Evolutionary conservation across 2,888 invertebrate genomes (phyloP), one percentile per base, ranked within the genome.

Genomic region (Lithophane semibrunnea): DNA sequence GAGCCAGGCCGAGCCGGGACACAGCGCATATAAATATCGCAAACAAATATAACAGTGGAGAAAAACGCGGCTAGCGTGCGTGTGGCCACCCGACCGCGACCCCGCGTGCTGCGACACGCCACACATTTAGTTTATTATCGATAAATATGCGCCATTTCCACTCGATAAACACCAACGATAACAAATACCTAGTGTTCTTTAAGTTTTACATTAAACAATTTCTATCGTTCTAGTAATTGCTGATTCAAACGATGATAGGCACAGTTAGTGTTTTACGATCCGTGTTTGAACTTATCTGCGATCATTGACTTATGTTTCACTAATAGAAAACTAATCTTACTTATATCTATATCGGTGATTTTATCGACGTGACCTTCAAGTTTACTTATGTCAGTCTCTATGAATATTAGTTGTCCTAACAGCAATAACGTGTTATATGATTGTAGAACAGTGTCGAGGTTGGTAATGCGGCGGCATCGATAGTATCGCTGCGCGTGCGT

Each of bases 321-420:
- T 86, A 88, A 86, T 82, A 88, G 88, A 79, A 88, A 84, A 82
- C 73, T 74, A 81, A 87, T 88, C 75, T 65, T 4, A 69, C 75
- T 65, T 4, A 69, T 80, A 75, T 67, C 60, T 56, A 66, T 73
- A 63, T 66, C 73, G 7, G 47, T 63, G 69, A 77, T 64, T 12
- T 56, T 76, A 88, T 86, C 87, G 65, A 7, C 3, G 7, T 44
- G 77, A 75, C 86, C 87, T 88, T 86, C 70, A 49, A 42, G 52
- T 73, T 71, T 73, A 82, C 73, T 74, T 37, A 44, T 24, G 82
- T 79, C 70, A 47, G 60, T 73, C 71, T 74, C 61, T 61, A 63
- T 73, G 72, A 74, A 74, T 74, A 75, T 61, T 69, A 72, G 52
- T 73, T 75, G 52, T 75, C 67, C 63, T 74, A 80, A 80, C 67